Evolutionary conservation across 2,797 vertebrate species (phyloP), one percentile per base, ranked within the genome.

Genomic region (Calcarius lapponicus): DNA sequence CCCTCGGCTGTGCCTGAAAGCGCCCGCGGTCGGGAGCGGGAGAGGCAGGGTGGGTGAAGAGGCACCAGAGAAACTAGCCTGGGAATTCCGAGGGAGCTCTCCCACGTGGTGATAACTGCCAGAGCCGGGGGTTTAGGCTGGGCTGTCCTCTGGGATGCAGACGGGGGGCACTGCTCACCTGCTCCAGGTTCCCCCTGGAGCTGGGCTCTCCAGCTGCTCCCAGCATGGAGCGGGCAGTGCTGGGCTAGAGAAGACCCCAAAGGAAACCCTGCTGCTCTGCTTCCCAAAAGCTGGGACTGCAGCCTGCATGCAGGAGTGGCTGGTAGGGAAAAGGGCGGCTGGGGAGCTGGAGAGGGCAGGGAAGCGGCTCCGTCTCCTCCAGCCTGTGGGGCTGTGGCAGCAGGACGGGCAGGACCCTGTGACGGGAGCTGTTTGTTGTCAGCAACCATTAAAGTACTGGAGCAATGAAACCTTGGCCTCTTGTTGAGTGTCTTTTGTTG

Each of bases 11-110:
- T 87, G 90, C 95, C 96, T 95, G 95, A 97, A 61, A 90, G 90
- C 4, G 58, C 88, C 93, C 25, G 45, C 61, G 96, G 57, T 96
- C 93, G 79, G 96, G 95, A 96, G 92, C 92, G 96, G 95, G 92
- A 96, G 80, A 95, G 94, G 95, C 93, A 97, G 94, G 94, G 95
- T 95, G 95, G 95, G 93, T 93, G 94, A 96, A 94, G 94, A 94
- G 92, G 93, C 71, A 26, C 75, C 87, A 93, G 36, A 95, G 80
- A 89, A 92, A 83, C 87, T 96, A 93, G 93, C 94, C 79, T 86
- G 96, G 92, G 90, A 90, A 92, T 91, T 64, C 76, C 70, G 38
- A 96, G 95, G 93, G 86, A 88, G 74, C 51, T 43, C 57, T 90
- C 89, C 90, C 29, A 9, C 5, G 42, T 93, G 94, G 94, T 94